Evolutionary conservation across 2,888 invertebrate species (phyloP), one percentile per base, ranked within the genome.

Genomic region (Hypomecis punctinalis): DNA sequence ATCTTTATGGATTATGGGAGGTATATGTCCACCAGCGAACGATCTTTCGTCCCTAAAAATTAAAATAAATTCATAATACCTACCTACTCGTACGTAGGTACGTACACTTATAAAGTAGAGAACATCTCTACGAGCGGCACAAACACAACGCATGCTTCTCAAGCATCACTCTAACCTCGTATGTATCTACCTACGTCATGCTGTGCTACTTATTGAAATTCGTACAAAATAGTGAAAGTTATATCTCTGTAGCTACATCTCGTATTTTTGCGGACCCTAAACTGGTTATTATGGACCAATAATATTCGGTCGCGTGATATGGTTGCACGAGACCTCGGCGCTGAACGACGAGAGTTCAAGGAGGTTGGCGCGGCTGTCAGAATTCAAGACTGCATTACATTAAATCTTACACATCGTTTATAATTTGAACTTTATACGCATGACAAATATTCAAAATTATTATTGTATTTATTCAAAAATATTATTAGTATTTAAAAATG

Each of bases 271-370:
- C 8, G 6, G 11, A 33, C 33, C n/a, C 33, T 43, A 33, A 60
- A 60, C 60, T 53, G 53, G 53, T 60, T 59, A 9, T 39, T 36
- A 11, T 48, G 61, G 7, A 39, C 42, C 54, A 61, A 53, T 53
- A 61, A 53, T 46, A 43, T 45, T 35, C 45, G 10, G n/a, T 45
- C 54, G 11, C 49, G 37, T 42, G 48, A 37, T 40, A 0, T 5
- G 36, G 37, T 59, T 36, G 46, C 47, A 47, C 51, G 51, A 59
- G 45, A 51, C 36, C 33, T 8, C 23, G 47, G 48, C n/a, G 33
- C 35, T 9, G n/a, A 58, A 45, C 11, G 11, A 45, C 49, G 49
- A 40, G 61, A 62, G 61, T 51, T 56, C 54, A 60, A 46, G 60
- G 53, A 8, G 37, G 23, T 8, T 8, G 39, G 35, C n/a, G 53